A percentile compares a stretch with the other conserved stretches of the same genome.
phyloP scores from a whole-genome alignment of 2,113 vertebrate genomes.

The Brevimyrus niger region DNA sequence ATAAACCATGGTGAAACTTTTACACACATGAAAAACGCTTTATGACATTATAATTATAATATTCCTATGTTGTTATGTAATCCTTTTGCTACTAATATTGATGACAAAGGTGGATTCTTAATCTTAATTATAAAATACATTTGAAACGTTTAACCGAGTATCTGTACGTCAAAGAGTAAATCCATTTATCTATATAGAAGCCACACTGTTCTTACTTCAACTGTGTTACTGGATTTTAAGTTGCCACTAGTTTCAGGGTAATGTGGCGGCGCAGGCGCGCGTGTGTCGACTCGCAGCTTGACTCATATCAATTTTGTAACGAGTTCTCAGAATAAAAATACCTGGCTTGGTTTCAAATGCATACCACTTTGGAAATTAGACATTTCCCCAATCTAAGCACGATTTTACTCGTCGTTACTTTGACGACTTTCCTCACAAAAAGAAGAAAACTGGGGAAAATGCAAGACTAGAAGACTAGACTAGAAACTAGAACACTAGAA shows the following conservation, averaged over 20 bases:
- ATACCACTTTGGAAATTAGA: neutral
- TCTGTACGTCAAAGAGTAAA: neutral
- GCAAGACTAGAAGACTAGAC: neutral
- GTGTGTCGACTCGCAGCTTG: neutral
- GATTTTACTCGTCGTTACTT: neutral
- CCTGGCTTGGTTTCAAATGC: neutral
- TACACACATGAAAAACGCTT: neutral
- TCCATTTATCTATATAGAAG: neutral
- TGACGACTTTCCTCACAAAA: neutral
- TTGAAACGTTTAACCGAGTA: neutral
- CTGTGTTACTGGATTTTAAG: neutral
- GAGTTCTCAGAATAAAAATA: neutral
- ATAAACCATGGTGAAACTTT: neutral
- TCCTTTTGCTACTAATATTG: neutral
- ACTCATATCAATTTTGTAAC: neutral
- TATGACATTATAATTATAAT: neutral
- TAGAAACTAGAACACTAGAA: no score
- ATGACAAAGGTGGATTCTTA: neutral
- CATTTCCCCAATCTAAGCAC: neutral
- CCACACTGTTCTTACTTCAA: neutral
- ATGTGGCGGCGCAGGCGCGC: neutral
- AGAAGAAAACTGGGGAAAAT: neutral
- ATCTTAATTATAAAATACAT: neutral
- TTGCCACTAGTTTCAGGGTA: neutral
- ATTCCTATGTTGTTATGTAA: neutral